phyloP scores from a whole-genome alignment of 2,888 invertebrate genomes.

The Merodon equestris region DNA sequence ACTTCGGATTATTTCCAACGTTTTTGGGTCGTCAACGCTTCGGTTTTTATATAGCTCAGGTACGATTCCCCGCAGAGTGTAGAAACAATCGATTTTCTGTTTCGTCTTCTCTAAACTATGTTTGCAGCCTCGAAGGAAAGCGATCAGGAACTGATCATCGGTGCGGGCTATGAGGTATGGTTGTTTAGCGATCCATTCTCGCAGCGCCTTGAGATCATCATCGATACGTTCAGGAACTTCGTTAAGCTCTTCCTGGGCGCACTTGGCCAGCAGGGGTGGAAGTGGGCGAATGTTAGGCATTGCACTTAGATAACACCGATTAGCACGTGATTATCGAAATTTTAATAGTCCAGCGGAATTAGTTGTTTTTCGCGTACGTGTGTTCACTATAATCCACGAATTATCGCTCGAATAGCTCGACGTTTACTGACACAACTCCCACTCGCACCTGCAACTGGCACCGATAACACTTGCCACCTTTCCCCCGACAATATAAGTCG shows the following conservation, averaged over 20 bases:
- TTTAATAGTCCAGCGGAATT: too few species aligned
- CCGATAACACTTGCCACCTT: too few species aligned
- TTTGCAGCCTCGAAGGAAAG: slow-evolving; percentile 81
- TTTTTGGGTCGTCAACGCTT: slow-evolving; percentile 73
- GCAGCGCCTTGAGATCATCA: slow-evolving; percentile 78
- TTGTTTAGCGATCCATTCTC: slow-evolving; percentile 80
- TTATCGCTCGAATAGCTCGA: too few species aligned
- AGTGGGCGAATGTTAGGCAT: slow-evolving; percentile 76
- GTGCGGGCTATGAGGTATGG: slow-evolving; percentile 79
- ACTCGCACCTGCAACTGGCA: too few species aligned
- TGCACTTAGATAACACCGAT: not conserved
- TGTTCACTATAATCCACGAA: too few species aligned
- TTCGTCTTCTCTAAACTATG: slow-evolving; percentile 81
- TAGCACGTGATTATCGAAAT: not conserved
- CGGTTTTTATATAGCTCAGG: slow-evolving; percentile 81
- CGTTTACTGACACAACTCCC: too few species aligned
- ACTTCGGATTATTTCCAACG: slow-evolving; percentile 74
- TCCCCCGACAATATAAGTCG: too few species aligned
- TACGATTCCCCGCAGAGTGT: slow-evolving; percentile 80
- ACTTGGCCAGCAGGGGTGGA: slow-evolving; percentile 72
- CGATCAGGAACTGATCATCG: slow-evolving; percentile 80
- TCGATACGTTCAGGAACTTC: slow-evolving; percentile 79
- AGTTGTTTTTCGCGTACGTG: too few species aligned
- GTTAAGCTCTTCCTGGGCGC: slow-evolving; percentile 79
- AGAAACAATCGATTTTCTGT: slow-evolving; percentile 82